These are phyloP conservation scores for Willowsia nigromaculata DNA, from an alignment of 2,888 invertebrate genomes.

Conservation along the genomic window DNA sequence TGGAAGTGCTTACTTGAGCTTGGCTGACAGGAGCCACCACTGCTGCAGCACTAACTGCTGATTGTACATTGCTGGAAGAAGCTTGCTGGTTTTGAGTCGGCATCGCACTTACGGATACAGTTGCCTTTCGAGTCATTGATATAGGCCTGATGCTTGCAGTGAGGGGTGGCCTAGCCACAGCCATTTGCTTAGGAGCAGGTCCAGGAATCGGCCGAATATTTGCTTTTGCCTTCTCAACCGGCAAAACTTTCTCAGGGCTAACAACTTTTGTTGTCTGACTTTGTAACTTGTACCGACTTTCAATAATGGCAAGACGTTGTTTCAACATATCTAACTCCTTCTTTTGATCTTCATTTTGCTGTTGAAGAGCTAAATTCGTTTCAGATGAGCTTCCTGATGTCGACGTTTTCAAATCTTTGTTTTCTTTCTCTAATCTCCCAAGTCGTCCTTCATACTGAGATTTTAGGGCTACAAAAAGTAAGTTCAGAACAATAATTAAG, in stretches of 20 bases:
- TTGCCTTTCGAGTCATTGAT: constrained; percentile 83
- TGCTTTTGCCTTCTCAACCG: constrained; percentile 85
- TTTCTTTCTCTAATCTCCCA: constrained; percentile 87
- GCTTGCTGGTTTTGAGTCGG: constrained; percentile 68
- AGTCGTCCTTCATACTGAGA: constrained; percentile 87
- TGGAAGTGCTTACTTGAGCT: constrained; percentile 78
- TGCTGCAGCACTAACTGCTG: constrained; percentile 56
- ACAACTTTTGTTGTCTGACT: constrained; percentile 72
- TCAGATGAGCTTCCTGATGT: constrained; percentile 37
- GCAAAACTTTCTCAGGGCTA: constrained; percentile 67
- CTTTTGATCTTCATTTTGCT: constrained; percentile 86
- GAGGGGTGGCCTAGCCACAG: constrained; percentile 82
- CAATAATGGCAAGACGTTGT: constrained; percentile 78
- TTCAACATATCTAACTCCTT: constrained; percentile 86
- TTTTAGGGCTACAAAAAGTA: constrained; percentile 82
- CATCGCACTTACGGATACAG: constrained; percentile 69
- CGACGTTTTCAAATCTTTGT: constrained; percentile 84
- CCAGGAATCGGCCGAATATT: constrained; percentile 97
- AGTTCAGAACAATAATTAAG: neutral
- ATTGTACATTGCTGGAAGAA: constrained; percentile 60
- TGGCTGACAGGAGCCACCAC: constrained; percentile 78
- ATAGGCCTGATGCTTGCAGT: constrained; percentile 96
- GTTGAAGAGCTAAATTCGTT: constrained; percentile 80
- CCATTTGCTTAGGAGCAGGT: constrained; percentile 79
- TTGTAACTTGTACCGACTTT: constrained; percentile 79